Evolutionary conservation across 2,113 vertebrate genomes (phyloP).

Genomic region (Stegastes partitus): DNA sequence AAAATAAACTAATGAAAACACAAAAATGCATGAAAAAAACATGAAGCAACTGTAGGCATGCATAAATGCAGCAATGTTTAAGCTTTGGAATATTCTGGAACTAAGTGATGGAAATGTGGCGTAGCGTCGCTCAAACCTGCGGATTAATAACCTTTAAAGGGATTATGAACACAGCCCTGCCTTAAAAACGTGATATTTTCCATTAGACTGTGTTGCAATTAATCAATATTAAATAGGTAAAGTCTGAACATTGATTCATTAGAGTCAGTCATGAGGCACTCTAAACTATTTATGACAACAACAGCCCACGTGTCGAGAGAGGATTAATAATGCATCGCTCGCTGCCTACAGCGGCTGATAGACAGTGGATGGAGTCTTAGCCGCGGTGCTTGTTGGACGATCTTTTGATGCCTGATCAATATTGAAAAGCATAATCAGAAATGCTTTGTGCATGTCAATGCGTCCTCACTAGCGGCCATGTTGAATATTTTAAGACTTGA

Average conservation of each 20-base stretch:
- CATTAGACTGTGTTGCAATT: background rate
- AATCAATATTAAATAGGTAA: slow-evolving; percentile 46
- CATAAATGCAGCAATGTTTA: background rate
- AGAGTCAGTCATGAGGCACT: slow-evolving; percentile 42
- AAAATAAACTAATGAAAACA: slow-evolving; percentile 23
- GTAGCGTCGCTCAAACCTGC: background rate
- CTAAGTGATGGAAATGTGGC: background rate
- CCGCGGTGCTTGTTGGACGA: slow-evolving; percentile 27
- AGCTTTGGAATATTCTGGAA: background rate
- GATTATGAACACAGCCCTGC: background rate
- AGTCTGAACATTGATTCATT: slow-evolving; percentile 60
- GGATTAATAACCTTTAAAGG: background rate
- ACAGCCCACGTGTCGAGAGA: slow-evolving; percentile 57
- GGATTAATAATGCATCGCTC: slow-evolving; percentile 64
- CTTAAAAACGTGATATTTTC: background rate
- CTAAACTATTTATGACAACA: slow-evolving; percentile 74
- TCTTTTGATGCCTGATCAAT: slow-evolving; percentile 65
- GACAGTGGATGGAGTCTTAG: slow-evolving; percentile 51
- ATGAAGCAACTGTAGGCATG: background rate
- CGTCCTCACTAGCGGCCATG: slow-evolving; percentile 7
- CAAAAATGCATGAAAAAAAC: slow-evolving; percentile 11
- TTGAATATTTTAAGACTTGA: slow-evolving; percentile 27
- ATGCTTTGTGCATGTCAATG: slow-evolving; percentile 46
- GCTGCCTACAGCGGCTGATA: slow-evolving; percentile 46
- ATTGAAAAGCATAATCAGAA: slow-evolving; percentile 61